Evolutionary conservation across 2,113 vertebrate species (phyloP), one percentile per base, ranked within the genome.

Genomic region (Oryzias woworae): DNA sequence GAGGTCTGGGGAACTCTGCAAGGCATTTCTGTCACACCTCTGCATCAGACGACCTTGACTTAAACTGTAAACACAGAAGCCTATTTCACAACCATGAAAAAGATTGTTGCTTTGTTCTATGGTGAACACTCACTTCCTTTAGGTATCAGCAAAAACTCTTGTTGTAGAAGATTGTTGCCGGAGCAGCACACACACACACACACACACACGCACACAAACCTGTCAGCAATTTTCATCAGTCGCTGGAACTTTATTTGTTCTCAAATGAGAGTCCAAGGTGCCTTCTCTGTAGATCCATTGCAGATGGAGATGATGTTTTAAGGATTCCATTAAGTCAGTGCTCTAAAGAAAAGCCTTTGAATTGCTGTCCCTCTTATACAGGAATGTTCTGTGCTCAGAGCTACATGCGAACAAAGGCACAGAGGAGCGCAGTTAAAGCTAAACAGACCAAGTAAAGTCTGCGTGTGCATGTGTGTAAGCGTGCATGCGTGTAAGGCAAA

Each of bases 1-100:
- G 58, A 59, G 44, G 63, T 62, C 62, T 57, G 56, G 84, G 75
- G 85, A 85, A 83, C 85, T 83, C 60, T 73, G 71, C 15, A 43
- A 69, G 73, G 76, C 63, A 57, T 80, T 88, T 67, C 70, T 73
- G 75, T 86, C 82, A 84, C 88, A 90, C 86, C 84, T 90, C 79
- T 22, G 52, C 75, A 64, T 84, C 71, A 75, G 67, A 69, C 71
- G 76, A 65, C 62, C 53, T 16, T 60, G 48, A 68, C 78, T 63
- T 36, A 60, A 83, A 71, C 73, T 74, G 52, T 42, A 59, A 78
- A 73, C 69, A 75, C 62, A 79, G 75, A 76, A 84, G 82, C 65
- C 77, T 80, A 80, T 78, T 74, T 82, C 74, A 78, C 58, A 57
- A 78, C 26, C 61, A 53, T 53, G 49, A 59, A 58, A 49, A 59